A percentile compares a stretch with the other conserved stretches of the same genome.
Evolutionary conservation across 2,797 vertebrate genomes (phyloP).

Genomic region (Chrosomus eos): DNA sequence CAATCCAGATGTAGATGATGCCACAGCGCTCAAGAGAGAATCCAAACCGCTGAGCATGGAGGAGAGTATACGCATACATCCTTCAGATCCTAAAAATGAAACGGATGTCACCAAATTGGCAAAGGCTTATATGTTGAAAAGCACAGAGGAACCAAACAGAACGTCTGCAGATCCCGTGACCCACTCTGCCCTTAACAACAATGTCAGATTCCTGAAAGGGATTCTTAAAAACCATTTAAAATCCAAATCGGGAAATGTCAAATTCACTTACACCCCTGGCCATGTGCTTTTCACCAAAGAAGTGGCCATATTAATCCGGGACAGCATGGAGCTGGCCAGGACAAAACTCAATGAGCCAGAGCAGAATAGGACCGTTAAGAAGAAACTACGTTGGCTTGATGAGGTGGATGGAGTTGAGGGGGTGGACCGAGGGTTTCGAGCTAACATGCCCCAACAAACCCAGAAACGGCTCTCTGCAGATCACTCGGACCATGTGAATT

Average conservation of each 20-base stretch:
- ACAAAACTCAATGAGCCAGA: conserved; percentile 72
- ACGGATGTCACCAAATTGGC: conserved; percentile 61
- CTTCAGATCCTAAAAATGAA: conserved; percentile 59
- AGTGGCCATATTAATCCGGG: conserved; percentile 79
- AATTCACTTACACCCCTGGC: conserved; percentile 64
- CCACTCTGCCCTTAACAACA: conserved; percentile 57
- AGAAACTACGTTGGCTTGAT: conserved; percentile 90
- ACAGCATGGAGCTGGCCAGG: conserved; percentile 87
- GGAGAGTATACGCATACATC: conserved; percentile 61
- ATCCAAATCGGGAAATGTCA: conserved; percentile 65
- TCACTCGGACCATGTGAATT: conserved; percentile 63
- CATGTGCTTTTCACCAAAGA: conserved; percentile 74
- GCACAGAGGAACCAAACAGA: conserved; percentile 59
- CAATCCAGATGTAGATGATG: conserved; percentile 53
- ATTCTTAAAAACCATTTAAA: conserved; percentile 89
- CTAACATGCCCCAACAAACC: conserved; percentile 45
- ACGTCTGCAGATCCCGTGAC: conserved; percentile 53
- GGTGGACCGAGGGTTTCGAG: conserved; percentile 46
- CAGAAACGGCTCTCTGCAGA: conserved; percentile 62
- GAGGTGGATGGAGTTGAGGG: conserved; percentile 71
- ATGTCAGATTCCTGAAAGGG: conserved; percentile 79
- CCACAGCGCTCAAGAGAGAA: conserved; percentile 67
- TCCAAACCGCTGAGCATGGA: conserved; percentile 59
- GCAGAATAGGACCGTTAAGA: conserved; percentile 71
- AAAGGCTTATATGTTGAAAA: conserved; percentile 51